Evolutionary conservation across 2,113 vertebrate species (phyloP).

Genomic region (Stigmatopora argus): DNA sequence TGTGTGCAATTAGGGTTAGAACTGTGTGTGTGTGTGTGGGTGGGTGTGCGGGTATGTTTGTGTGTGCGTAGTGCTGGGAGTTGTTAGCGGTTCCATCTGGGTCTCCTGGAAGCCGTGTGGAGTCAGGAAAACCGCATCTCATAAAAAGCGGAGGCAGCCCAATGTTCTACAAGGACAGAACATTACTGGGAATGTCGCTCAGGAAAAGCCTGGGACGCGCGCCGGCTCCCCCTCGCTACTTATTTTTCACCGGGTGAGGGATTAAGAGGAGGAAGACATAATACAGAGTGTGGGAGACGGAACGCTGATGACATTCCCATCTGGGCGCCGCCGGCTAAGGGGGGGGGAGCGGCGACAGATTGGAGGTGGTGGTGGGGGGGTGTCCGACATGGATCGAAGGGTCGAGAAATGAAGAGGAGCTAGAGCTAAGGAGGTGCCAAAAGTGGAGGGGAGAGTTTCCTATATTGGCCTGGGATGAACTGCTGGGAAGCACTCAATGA

Average conservation of each 20-base stretch:
- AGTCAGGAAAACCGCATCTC: slow-evolving; percentile 99
- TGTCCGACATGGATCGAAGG: slow-evolving; percentile 71
- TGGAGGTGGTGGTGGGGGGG: slow-evolving; percentile 68
- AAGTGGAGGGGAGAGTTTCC: slow-evolving; percentile 35
- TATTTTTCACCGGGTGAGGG: slow-evolving; percentile 58
- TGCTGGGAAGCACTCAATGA: neutral
- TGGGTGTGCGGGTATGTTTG: slow-evolving; percentile 26
- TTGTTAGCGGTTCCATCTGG: slow-evolving; percentile 94
- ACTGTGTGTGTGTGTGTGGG: slow-evolving; percentile 35
- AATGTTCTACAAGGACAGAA: slow-evolving; percentile 99
- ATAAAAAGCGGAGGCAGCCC: slow-evolving; percentile 96
- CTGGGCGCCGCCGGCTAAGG: slow-evolving; percentile 69
- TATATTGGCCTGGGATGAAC: neutral
- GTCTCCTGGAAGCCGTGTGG: slow-evolving; percentile 88
- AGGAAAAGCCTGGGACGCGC: slow-evolving; percentile 75
- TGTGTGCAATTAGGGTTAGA: slow-evolving; percentile 61
- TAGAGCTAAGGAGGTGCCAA: slow-evolving; percentile 44
- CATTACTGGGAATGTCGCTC: slow-evolving; percentile 99
- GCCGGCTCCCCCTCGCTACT: slow-evolving; percentile 27
- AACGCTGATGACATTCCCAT: slow-evolving; percentile 96
- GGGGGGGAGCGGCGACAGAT: slow-evolving; percentile 87
- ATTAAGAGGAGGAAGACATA: slow-evolving; percentile 59
- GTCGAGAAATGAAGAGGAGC: slow-evolving; percentile 24
- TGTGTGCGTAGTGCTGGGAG: slow-evolving; percentile 52
- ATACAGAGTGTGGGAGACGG: slow-evolving; percentile 49